Conservation (phyloP, 2,113 vertebrate genomes). For the Phylloscopus whistleri region DNA sequence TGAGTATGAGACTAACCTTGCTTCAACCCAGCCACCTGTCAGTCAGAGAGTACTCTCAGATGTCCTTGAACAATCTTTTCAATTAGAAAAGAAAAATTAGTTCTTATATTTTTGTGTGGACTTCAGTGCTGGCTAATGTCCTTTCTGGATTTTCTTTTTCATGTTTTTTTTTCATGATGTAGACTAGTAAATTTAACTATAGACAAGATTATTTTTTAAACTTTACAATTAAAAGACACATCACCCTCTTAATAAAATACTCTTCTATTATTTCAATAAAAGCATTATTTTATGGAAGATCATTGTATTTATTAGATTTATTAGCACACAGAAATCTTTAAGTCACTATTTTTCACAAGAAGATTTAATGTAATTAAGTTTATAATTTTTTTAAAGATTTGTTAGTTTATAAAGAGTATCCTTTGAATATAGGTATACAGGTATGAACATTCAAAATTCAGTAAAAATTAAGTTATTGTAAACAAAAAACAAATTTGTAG, state of each 20-base stretch:
- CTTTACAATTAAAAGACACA: neutral
- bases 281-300: neutral
- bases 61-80: neutral
- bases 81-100: constrained; percentile 11
- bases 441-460: neutral
- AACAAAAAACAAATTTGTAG: neutral
- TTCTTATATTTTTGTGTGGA: neutral
- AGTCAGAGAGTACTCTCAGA: neutral
- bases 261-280: neutral
- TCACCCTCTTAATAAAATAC: neutral
- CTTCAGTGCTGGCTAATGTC: neutral
- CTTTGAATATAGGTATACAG: neutral
- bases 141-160: rapidly evolving
- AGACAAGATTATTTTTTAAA: neutral
- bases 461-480: neutral
- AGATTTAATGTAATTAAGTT: neutral
- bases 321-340: neutral
- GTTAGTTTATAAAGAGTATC: neutral
- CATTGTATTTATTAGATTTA: neutral
- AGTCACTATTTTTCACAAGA: neutral
- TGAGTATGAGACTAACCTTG: neutral
- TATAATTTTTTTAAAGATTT: neutral
- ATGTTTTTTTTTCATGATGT: neutral
- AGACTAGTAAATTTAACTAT: neutral
- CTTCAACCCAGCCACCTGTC: neutral